Evolutionary conservation across 1,140 invertebrate species (phyloP).

Genomic region (Drosophila setifemur): DNA sequence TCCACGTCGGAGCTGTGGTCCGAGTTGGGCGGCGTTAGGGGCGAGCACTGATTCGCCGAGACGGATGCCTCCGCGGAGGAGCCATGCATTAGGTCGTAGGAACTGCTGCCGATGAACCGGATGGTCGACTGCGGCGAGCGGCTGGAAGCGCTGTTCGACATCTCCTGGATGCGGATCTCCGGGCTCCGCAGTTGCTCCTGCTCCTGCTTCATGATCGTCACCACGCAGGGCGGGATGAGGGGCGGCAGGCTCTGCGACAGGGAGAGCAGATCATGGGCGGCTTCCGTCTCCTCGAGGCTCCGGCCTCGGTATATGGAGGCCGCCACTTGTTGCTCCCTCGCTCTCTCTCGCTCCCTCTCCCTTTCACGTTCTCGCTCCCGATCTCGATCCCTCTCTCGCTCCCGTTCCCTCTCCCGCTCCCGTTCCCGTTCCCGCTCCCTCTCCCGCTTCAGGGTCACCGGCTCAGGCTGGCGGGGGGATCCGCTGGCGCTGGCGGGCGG

Average conservation of each 20-base stretch:
- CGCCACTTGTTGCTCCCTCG: constrained; percentile 72
- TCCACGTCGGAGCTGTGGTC: constrained; percentile 89
- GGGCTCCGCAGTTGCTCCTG: constrained; percentile 51
- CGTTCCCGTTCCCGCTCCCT: constrained; percentile 48
- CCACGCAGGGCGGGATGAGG: constrained; percentile 86
- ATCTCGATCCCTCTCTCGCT: constrained; percentile 27
- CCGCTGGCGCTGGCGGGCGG: constrained; percentile 67
- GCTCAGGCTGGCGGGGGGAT: constrained; percentile 40
- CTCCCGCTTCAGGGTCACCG: constrained; percentile 72
- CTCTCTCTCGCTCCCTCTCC: too few relatives aligned
- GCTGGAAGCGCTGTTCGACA: constrained; percentile 70
- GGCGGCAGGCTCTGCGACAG: constrained; percentile 90
- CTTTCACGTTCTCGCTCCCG: constrained; percentile 14
- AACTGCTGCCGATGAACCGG: constrained; percentile 73
- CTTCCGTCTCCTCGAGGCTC: constrained; percentile 91
- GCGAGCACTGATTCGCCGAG: constrained; percentile 78
- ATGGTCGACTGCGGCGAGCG: constrained; percentile 66
- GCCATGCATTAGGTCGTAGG: constrained; percentile 60
- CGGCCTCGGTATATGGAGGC: constrained; percentile 84
- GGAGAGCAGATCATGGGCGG: constrained; percentile 92
- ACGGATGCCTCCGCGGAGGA: constrained; percentile 32
- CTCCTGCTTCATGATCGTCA: constrained; percentile 84
- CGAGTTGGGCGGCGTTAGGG: constrained; percentile 87
- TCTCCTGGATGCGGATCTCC: constrained; percentile 78
- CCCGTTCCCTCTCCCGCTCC: constrained; percentile 58